Conservation (phyloP, 2,797 vertebrate genomes). For the Tiaroga cobitis region DNA sequence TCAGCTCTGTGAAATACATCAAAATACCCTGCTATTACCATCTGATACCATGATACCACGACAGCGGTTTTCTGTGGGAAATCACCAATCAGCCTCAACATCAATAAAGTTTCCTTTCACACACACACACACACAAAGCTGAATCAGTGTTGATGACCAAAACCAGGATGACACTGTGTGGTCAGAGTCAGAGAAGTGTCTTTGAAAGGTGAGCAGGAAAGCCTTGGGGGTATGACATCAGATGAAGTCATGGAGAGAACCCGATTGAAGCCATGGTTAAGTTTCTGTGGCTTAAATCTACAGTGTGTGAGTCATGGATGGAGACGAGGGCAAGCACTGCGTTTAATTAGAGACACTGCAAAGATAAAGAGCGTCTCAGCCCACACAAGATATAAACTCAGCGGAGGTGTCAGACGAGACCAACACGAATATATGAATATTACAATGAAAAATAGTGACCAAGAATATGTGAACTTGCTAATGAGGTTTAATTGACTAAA, state of each 20-base stretch:
- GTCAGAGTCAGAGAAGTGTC: not conserved
- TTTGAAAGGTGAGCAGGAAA: conserved; percentile 18
- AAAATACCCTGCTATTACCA: not conserved
- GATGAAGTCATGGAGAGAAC: conserved; percentile 5
- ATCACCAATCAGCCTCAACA: not conserved
- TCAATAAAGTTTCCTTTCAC: not conserved
- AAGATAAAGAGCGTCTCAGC: not conserved
- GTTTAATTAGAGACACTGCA: conserved; percentile 59
- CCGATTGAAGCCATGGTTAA: conserved; percentile 15
- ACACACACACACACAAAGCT: not conserved
- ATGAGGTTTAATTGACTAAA: conserved; percentile 5
- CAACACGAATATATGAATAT: not conserved
- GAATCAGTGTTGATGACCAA: not conserved
- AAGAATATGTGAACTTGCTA: not conserved
- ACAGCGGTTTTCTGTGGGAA: not conserved
- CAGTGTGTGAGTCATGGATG: conserved; percentile 45
- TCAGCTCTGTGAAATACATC: not conserved
- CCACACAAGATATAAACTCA: conserved; percentile 1
- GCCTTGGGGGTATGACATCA: conserved; percentile 27
- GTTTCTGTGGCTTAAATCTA: conserved; percentile 33
- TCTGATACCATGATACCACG: not conserved
- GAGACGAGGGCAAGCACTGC: conserved; percentile 53
- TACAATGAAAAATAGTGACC: not conserved
- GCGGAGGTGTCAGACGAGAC: not conserved
- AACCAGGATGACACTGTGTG: conserved; percentile 18